A percentile compares a stretch with the other conserved stretches of the same genome.
phyloP scores from a whole-genome alignment of 1,140 invertebrate genomes.

The Ceratitis capitata region DNA sequence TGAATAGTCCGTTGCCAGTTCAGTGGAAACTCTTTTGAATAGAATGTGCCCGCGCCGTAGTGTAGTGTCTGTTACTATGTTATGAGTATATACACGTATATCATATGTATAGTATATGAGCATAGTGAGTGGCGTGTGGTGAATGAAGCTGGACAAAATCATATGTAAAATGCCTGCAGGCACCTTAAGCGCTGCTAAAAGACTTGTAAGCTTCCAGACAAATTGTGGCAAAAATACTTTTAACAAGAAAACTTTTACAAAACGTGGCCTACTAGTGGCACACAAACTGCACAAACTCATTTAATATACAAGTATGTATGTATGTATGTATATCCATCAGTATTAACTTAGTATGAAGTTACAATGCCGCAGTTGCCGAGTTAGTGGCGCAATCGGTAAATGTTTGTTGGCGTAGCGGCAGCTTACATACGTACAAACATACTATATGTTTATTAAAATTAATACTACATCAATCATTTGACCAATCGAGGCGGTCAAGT shows the following conservation, averaged over 20 bases:
- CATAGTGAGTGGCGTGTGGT: background rate
- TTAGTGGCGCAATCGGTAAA: too few species aligned
- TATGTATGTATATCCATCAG: background rate
- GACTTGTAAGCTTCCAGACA: constrained; percentile 38
- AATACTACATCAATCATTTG: constrained; percentile 65
- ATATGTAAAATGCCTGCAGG: constrained; percentile 27
- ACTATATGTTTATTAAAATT: constrained; percentile 62
- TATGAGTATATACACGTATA: background rate
- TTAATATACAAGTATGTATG: background rate
- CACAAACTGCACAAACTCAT: background rate
- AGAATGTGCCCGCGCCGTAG: background rate
- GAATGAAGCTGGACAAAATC: background rate
- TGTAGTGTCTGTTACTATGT: background rate
- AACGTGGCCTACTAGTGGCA: background rate
- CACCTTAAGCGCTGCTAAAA: constrained; percentile 30
- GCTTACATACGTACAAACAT: too few species aligned
- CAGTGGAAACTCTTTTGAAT: background rate
- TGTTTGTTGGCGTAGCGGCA: background rate
- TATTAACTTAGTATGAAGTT: background rate
- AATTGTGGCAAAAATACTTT: constrained; percentile 19
- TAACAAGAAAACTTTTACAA: background rate
- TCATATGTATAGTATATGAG: background rate
- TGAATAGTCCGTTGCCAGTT: background rate
- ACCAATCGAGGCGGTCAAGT: constrained; percentile 63
- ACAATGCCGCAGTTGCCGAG: too few species aligned